Conservation (phyloP, 2,888 invertebrate species). For the Hemaris fuciformis region DNA sequence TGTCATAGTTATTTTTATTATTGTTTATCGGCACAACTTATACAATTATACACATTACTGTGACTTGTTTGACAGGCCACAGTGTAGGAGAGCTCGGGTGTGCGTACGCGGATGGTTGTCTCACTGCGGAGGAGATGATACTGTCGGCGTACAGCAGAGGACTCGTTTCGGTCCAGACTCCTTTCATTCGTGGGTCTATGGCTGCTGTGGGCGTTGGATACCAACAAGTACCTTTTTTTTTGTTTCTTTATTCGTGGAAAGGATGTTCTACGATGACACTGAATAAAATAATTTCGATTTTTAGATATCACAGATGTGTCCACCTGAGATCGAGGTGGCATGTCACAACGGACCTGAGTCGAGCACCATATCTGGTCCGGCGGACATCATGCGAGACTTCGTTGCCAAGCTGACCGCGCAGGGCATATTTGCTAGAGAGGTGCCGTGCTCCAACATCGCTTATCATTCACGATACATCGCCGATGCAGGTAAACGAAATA, state of each 20-base stretch:
- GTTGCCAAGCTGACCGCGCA: constrained; percentile 68
- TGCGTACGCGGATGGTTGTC: constrained; percentile 95
- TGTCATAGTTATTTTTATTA: no score
- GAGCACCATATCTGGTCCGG: constrained; percentile 89
- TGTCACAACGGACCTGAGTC: constrained; percentile 91
- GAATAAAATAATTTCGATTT: constrained; percentile 4
- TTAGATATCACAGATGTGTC: constrained; percentile 59
- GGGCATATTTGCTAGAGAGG: constrained; percentile 66
- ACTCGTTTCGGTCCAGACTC: constrained; percentile 85
- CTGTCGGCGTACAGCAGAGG: constrained; percentile 91
- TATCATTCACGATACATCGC: constrained; percentile 93
- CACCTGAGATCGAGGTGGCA: constrained; percentile 86
- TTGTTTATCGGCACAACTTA: no score
- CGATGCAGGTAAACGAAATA: constrained; percentile 70
- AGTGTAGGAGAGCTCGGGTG: constrained; percentile 97
- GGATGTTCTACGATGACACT: not conserved
- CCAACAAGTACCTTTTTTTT: constrained; percentile 55
- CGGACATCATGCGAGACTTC: constrained; percentile 81
- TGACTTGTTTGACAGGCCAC: constrained; percentile 82
- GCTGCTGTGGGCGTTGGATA: constrained; percentile 90
- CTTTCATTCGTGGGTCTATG: constrained; percentile 89
- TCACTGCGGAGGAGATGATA: constrained; percentile 92
- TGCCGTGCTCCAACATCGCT: constrained; percentile 89
- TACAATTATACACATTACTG: constrained; percentile 29
- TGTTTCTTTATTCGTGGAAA: not conserved